Conservation (phyloP, 2,888 invertebrate species). For the Flexamia atlantica region DNA sequence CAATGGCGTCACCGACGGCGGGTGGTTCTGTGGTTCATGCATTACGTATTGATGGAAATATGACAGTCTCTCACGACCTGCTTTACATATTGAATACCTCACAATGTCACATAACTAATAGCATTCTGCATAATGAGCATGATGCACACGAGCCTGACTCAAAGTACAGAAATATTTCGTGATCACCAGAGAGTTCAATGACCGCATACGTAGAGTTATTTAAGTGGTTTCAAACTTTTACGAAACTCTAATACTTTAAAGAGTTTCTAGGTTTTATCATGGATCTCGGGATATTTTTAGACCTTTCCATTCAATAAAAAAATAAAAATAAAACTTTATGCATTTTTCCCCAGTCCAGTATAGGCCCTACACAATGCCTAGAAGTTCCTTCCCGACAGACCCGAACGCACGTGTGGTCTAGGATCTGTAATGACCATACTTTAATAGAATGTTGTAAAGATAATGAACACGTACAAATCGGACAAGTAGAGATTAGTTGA, state of each 20-base stretch:
- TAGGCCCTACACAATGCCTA: too few species aligned
- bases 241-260: too few species aligned
- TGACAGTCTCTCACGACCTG: conserved; percentile 13
- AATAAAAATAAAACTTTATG: too few species aligned
- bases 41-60: conserved; percentile 33
- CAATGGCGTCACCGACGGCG: not conserved
- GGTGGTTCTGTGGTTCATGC: not conserved
- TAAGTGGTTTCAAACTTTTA: too few species aligned
- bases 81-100: conserved; percentile 28
- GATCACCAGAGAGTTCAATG: not conserved
- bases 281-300: too few species aligned
- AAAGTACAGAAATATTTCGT: not conserved
- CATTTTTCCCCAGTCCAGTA: too few species aligned
- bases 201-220: too few species aligned
- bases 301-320: too few species aligned
- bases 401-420: conserved; percentile 19
- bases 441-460: conserved; percentile 6
- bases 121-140: not conserved
- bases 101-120: not conserved
- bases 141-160: not conserved
- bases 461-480: conserved; percentile 38
- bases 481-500: conserved; percentile 19
- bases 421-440: not conserved
- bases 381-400: not conserved
- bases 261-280: too few species aligned